Base-by-base conservation (phyloP, 2,888 invertebrate species). In the Lordiphosa fenestrarum region DNA sequence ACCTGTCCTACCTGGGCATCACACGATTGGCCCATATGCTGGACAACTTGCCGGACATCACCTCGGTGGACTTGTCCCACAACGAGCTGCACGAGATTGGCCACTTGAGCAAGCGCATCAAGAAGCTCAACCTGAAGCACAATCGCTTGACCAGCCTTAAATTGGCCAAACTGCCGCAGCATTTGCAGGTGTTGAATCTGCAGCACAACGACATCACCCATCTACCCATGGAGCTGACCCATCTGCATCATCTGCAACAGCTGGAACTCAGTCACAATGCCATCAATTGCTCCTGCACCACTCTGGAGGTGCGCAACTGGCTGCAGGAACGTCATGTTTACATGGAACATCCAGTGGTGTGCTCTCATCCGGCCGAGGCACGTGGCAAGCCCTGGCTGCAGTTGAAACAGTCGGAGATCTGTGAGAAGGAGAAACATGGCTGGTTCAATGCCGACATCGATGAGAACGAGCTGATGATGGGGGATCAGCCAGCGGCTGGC, bases 221-320 rank as follows among this genome's bases (percentile, higher is more conserved):
- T 85, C 90, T 94, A 61, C 93, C 94, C 5, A 85, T 90, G 53
- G 93, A 93, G 71, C 84, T 94, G 55, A 90, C 88, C 21, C 90
- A 89, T 41, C 88, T 91, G 73, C 64, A 73, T 4, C 84, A 87
- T 40, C 88, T 95, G 53, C 92, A 92, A 84, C 91, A 92, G 72
- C 89, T 95, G 58, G 92, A 94, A 85, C 82, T 95, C 58, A 91
- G 91, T 48, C 93, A 92, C 41, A 95, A 95, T 86, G 92, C 92
- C 36, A 89, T 95, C 5, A 90, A 93, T 72, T 95, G 95, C 88
- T 92, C 93, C 25, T 95, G 95, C 84, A 91, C 92, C 65, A 94
- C 94, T 56, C 88, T 94, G 56, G 90, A 91, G 66, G 90, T 92
- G 46, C 91, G 94, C 66, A 93, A 94, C 78, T 90, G 91, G 71